phyloP scores from a whole-genome alignment of 1,140 invertebrate genomes.

The Pseudobourletiella spinata region DNA sequence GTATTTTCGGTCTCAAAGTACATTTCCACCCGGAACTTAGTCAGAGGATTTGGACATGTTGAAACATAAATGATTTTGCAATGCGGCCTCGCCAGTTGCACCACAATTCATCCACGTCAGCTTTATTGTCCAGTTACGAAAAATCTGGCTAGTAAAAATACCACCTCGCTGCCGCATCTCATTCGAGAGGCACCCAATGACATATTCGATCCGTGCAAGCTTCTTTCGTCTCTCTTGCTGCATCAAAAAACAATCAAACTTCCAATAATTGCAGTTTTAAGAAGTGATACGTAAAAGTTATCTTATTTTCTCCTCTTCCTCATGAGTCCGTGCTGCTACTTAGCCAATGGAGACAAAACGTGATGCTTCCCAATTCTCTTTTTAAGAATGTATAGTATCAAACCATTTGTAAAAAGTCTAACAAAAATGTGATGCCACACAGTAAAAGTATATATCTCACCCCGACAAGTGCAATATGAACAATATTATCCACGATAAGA shows the following conservation, averaged over 20 bases:
- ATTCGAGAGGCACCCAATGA: slow-evolving; percentile 50
- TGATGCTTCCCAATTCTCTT: too few relatives aligned
- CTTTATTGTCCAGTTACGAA: slow-evolving; percentile 53
- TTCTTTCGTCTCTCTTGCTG: slow-evolving; percentile 47
- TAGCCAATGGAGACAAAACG: too few relatives aligned
- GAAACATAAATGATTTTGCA: slow-evolving; percentile 45
- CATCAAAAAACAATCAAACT: slow-evolving; percentile 72
- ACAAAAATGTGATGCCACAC: too few relatives aligned
- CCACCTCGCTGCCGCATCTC: slow-evolving; percentile 47
- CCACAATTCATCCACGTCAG: slow-evolving; percentile 49
- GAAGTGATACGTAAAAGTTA: too few relatives aligned
- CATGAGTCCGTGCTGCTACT: too few relatives aligned
- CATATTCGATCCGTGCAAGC: slow-evolving; percentile 59
- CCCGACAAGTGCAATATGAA: too few relatives aligned
- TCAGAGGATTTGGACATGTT: slow-evolving; percentile 56
- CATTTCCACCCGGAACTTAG: slow-evolving; percentile 51
- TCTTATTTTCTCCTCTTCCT: too few relatives aligned
- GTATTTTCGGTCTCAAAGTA: slow-evolving; percentile 52
- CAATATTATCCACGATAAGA: slow-evolving; percentile 16
- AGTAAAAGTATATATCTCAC: too few relatives aligned
- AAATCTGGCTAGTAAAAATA: slow-evolving; percentile 64
- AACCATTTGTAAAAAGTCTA: too few relatives aligned
- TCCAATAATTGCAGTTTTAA: slow-evolving; percentile 43
- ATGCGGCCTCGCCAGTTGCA: slow-evolving; percentile 47
- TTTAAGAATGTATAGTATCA: too few relatives aligned